Evolutionary conservation across 2,888 invertebrate species (phyloP).

Genomic region (Lasioglossum figueresi): DNA sequence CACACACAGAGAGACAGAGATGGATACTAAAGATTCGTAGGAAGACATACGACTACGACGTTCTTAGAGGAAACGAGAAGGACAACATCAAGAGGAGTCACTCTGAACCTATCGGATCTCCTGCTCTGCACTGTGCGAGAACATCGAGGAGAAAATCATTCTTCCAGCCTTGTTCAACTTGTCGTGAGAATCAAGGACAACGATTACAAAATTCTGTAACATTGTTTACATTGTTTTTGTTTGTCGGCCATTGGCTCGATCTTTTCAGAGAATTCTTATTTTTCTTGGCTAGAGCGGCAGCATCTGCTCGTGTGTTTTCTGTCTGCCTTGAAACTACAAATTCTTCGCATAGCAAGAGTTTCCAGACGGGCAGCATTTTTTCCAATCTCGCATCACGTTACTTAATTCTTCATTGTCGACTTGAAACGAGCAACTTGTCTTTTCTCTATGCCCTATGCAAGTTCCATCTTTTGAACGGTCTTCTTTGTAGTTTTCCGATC

Average conservation of each 20-base stretch:
- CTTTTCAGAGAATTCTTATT: constrained; percentile 14
- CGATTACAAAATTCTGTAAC: not conserved
- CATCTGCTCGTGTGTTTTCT: constrained; percentile 19
- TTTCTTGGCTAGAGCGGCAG: not conserved
- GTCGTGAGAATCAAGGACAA: not conserved
- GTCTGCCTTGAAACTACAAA: constrained; percentile 30
- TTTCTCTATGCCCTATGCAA: constrained; percentile 52
- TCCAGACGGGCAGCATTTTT: constrained; percentile 11
- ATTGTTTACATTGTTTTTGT: constrained; percentile 1
- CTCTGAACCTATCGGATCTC: constrained; percentile 7
- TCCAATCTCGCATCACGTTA: constrained; percentile 23
- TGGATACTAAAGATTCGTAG: constrained; percentile 25
- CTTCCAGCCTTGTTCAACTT: not conserved
- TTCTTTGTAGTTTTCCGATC: constrained; percentile 35
- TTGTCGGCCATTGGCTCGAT: constrained; percentile 20
- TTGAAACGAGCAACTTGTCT: constrained; percentile 33
- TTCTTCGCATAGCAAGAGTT: constrained; percentile 21
- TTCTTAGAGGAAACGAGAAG: constrained; percentile 27
- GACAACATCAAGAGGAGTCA: constrained; percentile 44
- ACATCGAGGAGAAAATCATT: constrained; percentile 1
- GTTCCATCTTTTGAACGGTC: constrained; percentile 60
- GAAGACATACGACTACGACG: constrained; percentile 30
- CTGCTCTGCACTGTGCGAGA: not conserved
- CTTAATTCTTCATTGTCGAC: constrained; percentile 9
- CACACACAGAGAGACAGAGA: constrained; percentile 10